Base-by-base conservation (phyloP, 2,113 vertebrate species). In the Cyanoliseus patagonus region DNA sequence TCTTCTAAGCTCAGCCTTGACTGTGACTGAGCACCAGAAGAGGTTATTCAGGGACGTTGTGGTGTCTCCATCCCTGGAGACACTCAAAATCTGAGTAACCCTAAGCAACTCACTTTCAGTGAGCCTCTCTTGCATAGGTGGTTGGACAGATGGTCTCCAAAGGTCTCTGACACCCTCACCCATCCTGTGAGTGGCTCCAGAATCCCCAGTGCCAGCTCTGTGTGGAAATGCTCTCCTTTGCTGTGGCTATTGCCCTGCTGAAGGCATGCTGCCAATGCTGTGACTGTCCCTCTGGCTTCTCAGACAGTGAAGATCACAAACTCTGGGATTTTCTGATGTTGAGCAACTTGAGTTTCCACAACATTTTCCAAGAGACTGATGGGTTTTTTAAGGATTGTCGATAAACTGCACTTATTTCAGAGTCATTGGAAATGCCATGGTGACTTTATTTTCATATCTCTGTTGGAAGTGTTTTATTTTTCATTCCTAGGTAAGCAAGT, bases 91-190 rank as follows among this genome's bases (percentile, higher is more conserved):
- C 47, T 28, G 30, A 44, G 12, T 2, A 4, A 13, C 31, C 11
- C n/a, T 41, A 23, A 64, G 46, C 27, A 61, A 28, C 24, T n/a
- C 0, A 0, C 7, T 81, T n/a, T 35, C 0, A 0, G 23, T 83
- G 67, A 20, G 14, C 3, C 74, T 85, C 41, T 23, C 33, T 13
- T 33, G 41, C 33, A 33, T 19, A 39, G 35, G 23, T 3, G 3
- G 8, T 22, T 31, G 42, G 47, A 51, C 11, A 57, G 49, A 14
- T 2, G 10, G 25, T 35, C 24, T 64, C 49, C 42, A 31, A 37
- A 44, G 24, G 49, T 76, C 42, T 20, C 49, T 76, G 42, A 6
- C 33, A 70, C 37, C 28, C 55, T 64, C 37, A 64, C 12, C 33
- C 51, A 25, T 41, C 44, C 53, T 57, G 24, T 35, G 86, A 69